Base-by-base conservation (phyloP, 2,888 invertebrate genomes). In the Leptopilina drosophilae region DNA sequence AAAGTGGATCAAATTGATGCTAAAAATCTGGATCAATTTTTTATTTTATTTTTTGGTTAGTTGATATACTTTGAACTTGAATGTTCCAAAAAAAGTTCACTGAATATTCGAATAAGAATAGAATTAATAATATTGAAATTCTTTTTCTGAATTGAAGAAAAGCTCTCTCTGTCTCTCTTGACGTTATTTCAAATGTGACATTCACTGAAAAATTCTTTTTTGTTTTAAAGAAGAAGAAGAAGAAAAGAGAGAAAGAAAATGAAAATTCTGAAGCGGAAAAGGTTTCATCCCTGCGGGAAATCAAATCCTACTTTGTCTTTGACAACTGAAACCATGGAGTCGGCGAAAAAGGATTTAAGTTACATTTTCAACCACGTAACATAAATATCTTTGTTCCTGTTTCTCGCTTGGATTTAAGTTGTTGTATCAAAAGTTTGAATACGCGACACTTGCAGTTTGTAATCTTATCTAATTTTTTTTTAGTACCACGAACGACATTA, bases 391-490 rank as follows among this genome's bases (percentile, higher is more conserved):
- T 53, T 53, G 14, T 69, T 53, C 8, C 69, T 53, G 33, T 20
- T 20, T 20, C 20, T 20, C 14, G 8, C 7, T 49, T 26, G 69
- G 66, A 66, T 26, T 53, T 53, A 53, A 69, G 3, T 20, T 53
- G 26, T 69, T 53, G 3, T 53, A 7, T 53, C n/a, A 14, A 53
- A 49, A 53, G 11, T 15, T 33, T 12, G 49, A 67, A 46, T 20
- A 49, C 8, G 53, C 5, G 7, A 69, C 7, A 26, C 20, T 53
- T 53, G 26, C 7, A 69, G 33, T 33, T 53, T 69, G 69, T 53
- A 69, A 69, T 69, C 69, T 69, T 69, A 69, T 69, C 69, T 69
- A 53, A 53, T 69, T 26, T 53, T 26, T 14, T 26, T 53, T 26
- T 14, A 14, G 12, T 53, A 53, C 26, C 53, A 33, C 42, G 2